phyloP scores from a whole-genome alignment of 2,888 invertebrate species.

The Phyllotreta cruciferae region DNA sequence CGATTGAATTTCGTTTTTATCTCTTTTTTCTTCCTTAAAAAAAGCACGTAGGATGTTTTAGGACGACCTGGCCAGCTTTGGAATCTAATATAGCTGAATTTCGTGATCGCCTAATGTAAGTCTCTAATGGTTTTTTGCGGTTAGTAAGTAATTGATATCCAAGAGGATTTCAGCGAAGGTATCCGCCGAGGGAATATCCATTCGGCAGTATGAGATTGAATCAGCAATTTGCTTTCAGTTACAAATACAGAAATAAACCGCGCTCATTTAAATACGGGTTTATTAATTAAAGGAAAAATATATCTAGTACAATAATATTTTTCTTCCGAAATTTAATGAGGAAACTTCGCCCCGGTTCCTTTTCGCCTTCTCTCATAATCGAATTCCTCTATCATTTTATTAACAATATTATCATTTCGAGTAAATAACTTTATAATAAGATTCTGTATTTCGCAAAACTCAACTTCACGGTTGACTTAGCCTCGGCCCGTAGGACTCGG shows the following conservation, averaged over 20 bases:
- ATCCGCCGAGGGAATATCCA: slow-evolving; percentile 2
- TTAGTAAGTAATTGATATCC: slow-evolving; percentile 14
- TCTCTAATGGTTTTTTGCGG: slow-evolving; percentile 17
- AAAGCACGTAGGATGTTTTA: slow-evolving; percentile 16
- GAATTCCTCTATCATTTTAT: too few relatives aligned
- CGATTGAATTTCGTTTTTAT: slow-evolving; percentile 8
- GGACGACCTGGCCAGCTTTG: slow-evolving; percentile 13
- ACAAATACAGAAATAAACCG: too few relatives aligned
- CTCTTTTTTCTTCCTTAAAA: slow-evolving; percentile 1
- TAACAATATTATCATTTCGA: not conserved
- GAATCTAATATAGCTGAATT: slow-evolving; percentile 20
- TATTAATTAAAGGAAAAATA: too few relatives aligned
- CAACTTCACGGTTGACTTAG: slow-evolving; percentile 15
- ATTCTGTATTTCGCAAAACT: not conserved
- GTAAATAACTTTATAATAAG: slow-evolving; percentile 4
- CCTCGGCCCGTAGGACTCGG: not conserved
- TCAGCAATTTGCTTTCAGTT: too few relatives aligned
- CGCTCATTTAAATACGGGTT: too few relatives aligned
- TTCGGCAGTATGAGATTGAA: not conserved
- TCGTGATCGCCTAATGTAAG: slow-evolving; percentile 22
- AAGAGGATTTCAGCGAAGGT: not conserved
- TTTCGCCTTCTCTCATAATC: too few relatives aligned
- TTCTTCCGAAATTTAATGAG: too few relatives aligned
- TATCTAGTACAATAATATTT: too few relatives aligned
- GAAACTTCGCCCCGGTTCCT: too few relatives aligned